phyloP scores from a whole-genome alignment of 2,888 invertebrate genomes.

The Campoplex capitator region DNA sequence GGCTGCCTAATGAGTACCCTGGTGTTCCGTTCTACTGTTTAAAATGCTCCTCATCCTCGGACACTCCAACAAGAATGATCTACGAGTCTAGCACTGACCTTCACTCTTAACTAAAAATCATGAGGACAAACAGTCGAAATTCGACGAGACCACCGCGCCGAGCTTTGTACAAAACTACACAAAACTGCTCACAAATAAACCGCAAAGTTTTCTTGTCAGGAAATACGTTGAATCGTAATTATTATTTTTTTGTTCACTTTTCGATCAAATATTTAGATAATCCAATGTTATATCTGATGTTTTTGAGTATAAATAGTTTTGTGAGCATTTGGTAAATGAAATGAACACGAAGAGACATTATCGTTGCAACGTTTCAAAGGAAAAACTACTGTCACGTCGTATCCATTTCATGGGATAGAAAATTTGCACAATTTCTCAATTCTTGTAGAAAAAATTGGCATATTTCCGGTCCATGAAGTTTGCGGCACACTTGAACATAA shows the following conservation, averaged over 20 bases:
- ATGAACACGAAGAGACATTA: neutral
- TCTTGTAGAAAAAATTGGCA: neutral
- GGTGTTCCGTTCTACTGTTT: slow-evolving; percentile 68
- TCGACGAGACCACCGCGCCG: slow-evolving; percentile 23
- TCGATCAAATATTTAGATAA: neutral
- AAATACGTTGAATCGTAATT: neutral
- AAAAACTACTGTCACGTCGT: neutral
- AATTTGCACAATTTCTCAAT: neutral
- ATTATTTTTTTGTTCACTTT: neutral
- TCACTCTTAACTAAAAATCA: slow-evolving; percentile 32
- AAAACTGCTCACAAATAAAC: neutral
- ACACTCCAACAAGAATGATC: slow-evolving; percentile 50
- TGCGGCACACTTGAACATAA: slow-evolving; percentile 37
- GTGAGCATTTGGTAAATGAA: neutral
- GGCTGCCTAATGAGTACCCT: slow-evolving; percentile 74
- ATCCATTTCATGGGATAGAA: neutral
- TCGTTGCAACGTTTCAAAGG: neutral
- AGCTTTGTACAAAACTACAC: neutral
- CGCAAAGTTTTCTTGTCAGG: neutral
- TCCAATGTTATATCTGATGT: no score
- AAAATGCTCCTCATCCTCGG: slow-evolving; percentile 71
- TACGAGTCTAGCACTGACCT: slow-evolving; percentile 56
- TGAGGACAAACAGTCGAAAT: neutral
- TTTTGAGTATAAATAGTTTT: no score
- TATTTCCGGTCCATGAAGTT: slow-evolving; percentile 31